A percentile compares a stretch with the other conserved stretches of the same genome.
phyloP scores from a whole-genome alignment of 2,888 invertebrate species.

The Nemapogon koenigi region DNA sequence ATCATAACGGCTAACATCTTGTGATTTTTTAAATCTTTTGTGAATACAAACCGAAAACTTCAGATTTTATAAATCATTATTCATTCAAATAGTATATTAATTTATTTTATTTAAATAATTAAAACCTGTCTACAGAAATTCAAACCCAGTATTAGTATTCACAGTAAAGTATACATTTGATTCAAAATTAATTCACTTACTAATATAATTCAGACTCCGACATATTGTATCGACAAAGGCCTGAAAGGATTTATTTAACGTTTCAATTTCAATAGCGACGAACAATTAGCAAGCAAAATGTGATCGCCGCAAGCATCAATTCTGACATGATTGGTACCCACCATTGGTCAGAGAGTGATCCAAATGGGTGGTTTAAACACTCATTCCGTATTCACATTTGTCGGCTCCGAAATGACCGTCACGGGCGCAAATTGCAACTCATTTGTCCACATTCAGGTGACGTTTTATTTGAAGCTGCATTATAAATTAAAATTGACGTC shows the following conservation, averaged over 20 bases:
- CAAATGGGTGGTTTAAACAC: conserved; percentile 52
- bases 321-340: conserved; percentile 48
- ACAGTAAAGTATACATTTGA: neutral
- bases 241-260: no score
- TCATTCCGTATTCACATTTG: conserved; percentile 59
- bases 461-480: no score
- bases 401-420: conserved; percentile 36
- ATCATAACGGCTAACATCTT: no score
- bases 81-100: no score
- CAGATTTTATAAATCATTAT: no score
- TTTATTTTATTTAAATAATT: no score
- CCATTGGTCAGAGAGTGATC: conserved; percentile 37
- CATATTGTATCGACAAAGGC: no score
- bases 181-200: neutral
- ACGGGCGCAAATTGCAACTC: conserved; percentile 45
- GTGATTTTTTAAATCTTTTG: no score
- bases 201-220: neutral
- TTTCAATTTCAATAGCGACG: conserved; percentile 2
- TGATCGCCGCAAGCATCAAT: conserved; percentile 44
- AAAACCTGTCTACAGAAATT: neutral
- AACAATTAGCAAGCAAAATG: conserved; percentile 29
- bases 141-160: neutral
- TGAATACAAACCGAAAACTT: no score
- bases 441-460: conserved; percentile 44
- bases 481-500: no score